phyloP scores from a whole-genome alignment of 35 echinoderm and acorn worm genomes.

The Hemicentrotus pulcherrimus region DNA sequence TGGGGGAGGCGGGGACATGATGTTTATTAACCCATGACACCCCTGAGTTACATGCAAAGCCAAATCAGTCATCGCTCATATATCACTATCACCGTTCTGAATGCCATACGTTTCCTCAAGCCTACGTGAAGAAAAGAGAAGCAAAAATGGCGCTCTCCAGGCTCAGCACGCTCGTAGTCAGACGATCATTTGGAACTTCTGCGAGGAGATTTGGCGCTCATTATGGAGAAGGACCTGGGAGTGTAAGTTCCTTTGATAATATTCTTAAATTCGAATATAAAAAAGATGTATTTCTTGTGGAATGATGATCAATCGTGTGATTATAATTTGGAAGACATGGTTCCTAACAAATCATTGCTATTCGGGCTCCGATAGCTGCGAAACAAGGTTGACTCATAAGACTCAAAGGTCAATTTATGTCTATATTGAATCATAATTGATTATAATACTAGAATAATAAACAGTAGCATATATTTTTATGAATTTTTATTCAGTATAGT shows the following conservation, averaged over 20 bases:
- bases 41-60: neutral
- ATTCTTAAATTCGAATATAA: neutral
- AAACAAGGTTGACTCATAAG: neutral
- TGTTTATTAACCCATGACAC: neutral
- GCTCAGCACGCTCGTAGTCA: neutral
- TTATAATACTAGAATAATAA: neutral
- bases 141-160: constrained; percentile 40
- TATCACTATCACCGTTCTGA: constrained; percentile 2
- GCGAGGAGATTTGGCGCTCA: neutral
- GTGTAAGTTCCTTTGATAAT: constrained; percentile 17
- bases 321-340: too few species aligned
- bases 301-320: neutral
- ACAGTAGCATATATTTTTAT: neutral
- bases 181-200: constrained; percentile 19
- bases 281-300: neutral
- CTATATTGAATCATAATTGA: neutral
- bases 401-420: neutral
- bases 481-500: neutral
- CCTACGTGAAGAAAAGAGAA: constrained; percentile 7
- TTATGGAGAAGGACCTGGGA: neutral
- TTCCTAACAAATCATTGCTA: too few species aligned
- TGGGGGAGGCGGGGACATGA: neutral
- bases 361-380: too few species aligned
- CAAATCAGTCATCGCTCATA: constrained; percentile 2
- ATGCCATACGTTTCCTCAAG: neutral